phyloP scores from a whole-genome alignment of 2,797 vertebrate species.

The Amblyopsis hoosieri region DNA sequence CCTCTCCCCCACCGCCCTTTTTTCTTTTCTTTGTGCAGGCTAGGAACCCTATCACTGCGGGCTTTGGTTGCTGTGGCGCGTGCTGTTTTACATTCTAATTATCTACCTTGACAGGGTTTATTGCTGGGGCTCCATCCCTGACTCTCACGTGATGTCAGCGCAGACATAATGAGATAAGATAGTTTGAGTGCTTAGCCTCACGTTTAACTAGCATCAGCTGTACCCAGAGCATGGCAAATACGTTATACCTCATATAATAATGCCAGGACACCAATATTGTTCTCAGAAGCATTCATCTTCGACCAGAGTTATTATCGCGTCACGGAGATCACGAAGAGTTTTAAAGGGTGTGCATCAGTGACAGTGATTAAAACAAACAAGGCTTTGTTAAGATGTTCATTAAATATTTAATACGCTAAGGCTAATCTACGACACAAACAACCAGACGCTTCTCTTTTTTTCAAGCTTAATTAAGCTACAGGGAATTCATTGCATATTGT shows the following conservation, averaged over 20 bases:
- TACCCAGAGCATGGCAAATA: too few species aligned
- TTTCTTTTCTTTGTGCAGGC: conserved; percentile 60
- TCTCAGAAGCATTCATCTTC: conserved; percentile 23
- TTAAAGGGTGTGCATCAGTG: conserved; percentile 52
- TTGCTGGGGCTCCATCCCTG: conserved; percentile 70
- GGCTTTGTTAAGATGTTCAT: conserved; percentile 74
- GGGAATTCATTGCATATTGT: conserved; percentile 82
- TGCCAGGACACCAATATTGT: conserved; percentile 20
- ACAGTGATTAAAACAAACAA: conserved; percentile 79
- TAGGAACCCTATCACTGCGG: conserved; percentile 70
- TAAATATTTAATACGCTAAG: conserved; percentile 79
- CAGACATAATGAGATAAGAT: conserved; percentile 80
- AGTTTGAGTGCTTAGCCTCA: conserved; percentile 67
- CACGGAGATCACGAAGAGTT: conserved; percentile 50
- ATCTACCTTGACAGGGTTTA: conserved; percentile 79
- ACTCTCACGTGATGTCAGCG: conserved; percentile 73
- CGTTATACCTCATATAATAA: too few species aligned
- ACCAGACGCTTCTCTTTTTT: conserved; percentile 62
- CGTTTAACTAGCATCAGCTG: too few species aligned
- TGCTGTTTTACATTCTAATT: conserved; percentile 82
- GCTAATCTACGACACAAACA: conserved; percentile 73
- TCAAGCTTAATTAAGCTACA: conserved; percentile 81
- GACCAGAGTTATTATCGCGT: conserved; percentile 52
- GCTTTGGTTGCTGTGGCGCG: conserved; percentile 68
- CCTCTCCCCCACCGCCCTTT: not conserved